Percentiles rank a stretch among this genome's conserved stretches.
Evolutionary conservation across 1,140 invertebrate genomes (phyloP).

Genomic region (Doryteuthis pealeii): DNA sequence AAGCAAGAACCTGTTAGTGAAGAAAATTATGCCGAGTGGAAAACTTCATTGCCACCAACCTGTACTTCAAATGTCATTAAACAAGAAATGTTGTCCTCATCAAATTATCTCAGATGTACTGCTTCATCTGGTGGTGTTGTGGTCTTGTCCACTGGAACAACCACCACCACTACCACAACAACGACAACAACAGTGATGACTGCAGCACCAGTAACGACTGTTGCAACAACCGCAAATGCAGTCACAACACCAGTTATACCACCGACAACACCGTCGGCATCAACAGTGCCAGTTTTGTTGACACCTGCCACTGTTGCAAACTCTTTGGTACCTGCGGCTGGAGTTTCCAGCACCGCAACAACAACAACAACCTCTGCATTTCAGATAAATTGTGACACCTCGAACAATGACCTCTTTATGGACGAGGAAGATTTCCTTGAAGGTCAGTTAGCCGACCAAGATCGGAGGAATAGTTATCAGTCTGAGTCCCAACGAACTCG

Average conservation of each 20-base stretch:
- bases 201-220: neutral
- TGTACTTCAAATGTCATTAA: neutral
- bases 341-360: neutral
- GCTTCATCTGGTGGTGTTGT: neutral
- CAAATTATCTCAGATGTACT: neutral
- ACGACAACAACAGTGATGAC: neutral
- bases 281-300: neutral
- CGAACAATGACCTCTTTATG: neutral
- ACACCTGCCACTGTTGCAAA: neutral
- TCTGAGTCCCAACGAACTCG: neutral
- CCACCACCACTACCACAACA: neutral
- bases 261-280: neutral
- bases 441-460: slow-evolving; percentile 1
- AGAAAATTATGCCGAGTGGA: neutral
- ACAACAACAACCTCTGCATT: neutral
- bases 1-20: neutral
- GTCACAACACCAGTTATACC: too few species aligned
- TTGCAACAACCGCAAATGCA: neutral
- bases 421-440: slow-evolving; percentile 3
- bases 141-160: neutral
- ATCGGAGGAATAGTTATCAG: neutral
- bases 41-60: neutral
- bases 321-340: neutral
- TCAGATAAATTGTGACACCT: neutral
- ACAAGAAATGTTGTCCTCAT: neutral